Conservation (phyloP, 2,888 invertebrate species). For the Allolobophora icterica region DNA sequence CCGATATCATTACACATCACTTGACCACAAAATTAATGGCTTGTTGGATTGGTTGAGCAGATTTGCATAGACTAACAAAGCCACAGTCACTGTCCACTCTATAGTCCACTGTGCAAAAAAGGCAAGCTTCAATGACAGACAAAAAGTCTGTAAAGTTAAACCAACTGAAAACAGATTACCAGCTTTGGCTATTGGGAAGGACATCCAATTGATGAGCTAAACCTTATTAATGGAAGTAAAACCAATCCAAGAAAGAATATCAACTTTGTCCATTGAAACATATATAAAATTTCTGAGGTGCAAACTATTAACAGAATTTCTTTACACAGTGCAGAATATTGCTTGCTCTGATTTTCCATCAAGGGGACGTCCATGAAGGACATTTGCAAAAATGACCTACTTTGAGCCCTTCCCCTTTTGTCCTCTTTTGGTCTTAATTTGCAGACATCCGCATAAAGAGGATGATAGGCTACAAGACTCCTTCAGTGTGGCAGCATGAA, state of each 20-base stretch:
- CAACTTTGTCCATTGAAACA: background rate
- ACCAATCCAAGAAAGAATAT: background rate
- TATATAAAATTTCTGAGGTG: background rate
- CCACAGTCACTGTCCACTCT: background rate
- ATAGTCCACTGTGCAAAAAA: background rate
- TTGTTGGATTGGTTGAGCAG: background rate
- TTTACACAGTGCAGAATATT: background rate
- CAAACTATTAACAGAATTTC: background rate
- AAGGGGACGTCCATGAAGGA: background rate
- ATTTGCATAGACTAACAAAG: background rate
- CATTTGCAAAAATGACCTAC: too few relatives aligned
- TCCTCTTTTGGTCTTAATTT: too few relatives aligned
- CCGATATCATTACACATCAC: background rate
- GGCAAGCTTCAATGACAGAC: background rate
- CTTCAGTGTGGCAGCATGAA: too few relatives aligned
- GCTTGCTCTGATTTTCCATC: background rate
- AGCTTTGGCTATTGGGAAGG: background rate
- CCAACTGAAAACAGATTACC: background rate
- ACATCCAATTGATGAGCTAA: background rate
- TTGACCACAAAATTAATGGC: background rate
- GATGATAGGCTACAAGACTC: too few relatives aligned
- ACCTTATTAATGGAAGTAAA: background rate
- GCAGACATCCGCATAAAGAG: too few relatives aligned
- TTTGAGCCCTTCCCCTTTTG: too few relatives aligned
- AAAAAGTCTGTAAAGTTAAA: background rate